These are phyloP conservation scores for Hypanus sabinus DNA, from an alignment of 2,113 vertebrate species.

Conservation along the genomic window DNA sequence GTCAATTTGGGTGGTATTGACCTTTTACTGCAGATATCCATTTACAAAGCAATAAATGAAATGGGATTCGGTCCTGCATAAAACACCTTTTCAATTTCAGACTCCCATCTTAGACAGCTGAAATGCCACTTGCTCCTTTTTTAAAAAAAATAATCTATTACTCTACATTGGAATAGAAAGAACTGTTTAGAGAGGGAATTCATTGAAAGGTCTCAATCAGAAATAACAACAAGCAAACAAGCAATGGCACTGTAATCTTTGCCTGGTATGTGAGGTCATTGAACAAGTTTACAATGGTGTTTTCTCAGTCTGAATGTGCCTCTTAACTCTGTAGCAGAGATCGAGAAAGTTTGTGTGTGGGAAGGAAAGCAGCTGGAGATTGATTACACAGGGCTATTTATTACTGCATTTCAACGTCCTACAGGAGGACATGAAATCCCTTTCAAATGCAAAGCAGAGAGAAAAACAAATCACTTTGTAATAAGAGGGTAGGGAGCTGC, in stretches of 20 bases:
- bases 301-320: neutral
- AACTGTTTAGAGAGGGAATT: neutral
- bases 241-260: slow-evolving; percentile 2
- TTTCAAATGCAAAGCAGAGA: neutral
- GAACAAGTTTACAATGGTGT: neutral
- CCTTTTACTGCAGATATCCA: neutral
- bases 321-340: neutral
- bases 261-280: neutral
- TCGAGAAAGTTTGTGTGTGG: slow-evolving; percentile 1
- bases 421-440: neutral
- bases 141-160: neutral
- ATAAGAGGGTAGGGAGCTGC: neutral
- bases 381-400: neutral
- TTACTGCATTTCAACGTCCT: neutral
- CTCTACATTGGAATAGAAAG: slow-evolving; percentile 1
- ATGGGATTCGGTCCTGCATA: neutral
- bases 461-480: neutral
- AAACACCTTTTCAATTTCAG: neutral
- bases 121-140: neutral
- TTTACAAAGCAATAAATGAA: neutral
- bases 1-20: neutral
- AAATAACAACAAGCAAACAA: neutral
- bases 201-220: neutral
- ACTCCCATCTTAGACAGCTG: neutral
- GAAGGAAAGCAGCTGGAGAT: slow-evolving; percentile 15